A percentile compares a stretch with the other conserved stretches of the same genome.
These are phyloP conservation scores for Trachymyrmex septentrionalis DNA, from an alignment of 1,140 invertebrate genomes.

Conservation along the genomic window DNA sequence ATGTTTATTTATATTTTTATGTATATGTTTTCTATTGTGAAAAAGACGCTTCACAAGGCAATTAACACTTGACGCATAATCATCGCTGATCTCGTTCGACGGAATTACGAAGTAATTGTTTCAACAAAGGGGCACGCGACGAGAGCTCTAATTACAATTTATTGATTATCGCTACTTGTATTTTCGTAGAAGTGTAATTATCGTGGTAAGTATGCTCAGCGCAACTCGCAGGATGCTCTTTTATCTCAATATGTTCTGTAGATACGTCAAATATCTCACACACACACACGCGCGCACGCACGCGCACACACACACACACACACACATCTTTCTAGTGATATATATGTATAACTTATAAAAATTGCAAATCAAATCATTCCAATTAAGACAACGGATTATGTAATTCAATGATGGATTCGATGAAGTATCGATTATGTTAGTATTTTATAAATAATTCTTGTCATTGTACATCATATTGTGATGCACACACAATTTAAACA, in stretches of 20 bases:
- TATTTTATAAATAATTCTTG: conserved; percentile 30
- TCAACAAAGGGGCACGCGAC: neutral
- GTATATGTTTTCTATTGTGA: conserved; percentile 58
- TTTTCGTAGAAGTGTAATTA: conserved; percentile 41
- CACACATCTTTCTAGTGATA: neutral
- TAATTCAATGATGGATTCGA: conserved; percentile 9
- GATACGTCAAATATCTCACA: neutral
- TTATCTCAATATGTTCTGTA: conserved; percentile 13
- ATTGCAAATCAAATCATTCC: conserved; percentile 22
- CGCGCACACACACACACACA: no score
- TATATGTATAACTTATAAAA: neutral
- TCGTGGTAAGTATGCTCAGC: conserved; percentile 41
- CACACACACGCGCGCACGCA: no score
- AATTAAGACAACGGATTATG: neutral
- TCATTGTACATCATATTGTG: conserved; percentile 2
- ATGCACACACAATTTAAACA: neutral
- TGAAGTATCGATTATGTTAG: neutral
- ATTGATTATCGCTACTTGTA: conserved; percentile 39
- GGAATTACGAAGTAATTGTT: neutral
- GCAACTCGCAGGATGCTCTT: conserved; percentile 51
- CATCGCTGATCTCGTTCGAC: conserved; percentile 25
- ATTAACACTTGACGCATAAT: conserved; percentile 46
- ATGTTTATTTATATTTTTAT: conserved; percentile 70
- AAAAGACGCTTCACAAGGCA: conserved; percentile 16
- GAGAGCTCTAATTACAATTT: conserved; percentile 15